Evolutionary conservation across 2,888 invertebrate genomes (phyloP).

Genomic region (Brachyptera risi): DNA sequence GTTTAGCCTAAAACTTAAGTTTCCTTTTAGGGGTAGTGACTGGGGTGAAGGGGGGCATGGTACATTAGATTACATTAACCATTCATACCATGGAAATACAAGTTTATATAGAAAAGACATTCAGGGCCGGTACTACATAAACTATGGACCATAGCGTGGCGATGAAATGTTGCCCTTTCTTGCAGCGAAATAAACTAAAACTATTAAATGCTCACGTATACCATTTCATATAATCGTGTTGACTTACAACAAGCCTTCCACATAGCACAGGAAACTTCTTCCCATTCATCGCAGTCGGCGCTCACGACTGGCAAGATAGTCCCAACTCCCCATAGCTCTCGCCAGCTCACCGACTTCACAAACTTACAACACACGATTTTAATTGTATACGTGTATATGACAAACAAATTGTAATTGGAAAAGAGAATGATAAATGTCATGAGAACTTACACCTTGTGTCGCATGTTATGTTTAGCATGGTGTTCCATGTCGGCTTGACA

Average conservation of each 20-base stretch:
- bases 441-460: too few species aligned
- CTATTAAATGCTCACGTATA: conserved; percentile 1
- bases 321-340: too few species aligned
- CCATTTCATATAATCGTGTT: neutral
- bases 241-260: neutral
- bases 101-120: conserved; percentile 8
- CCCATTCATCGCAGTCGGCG: neutral
- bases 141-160: too few species aligned
- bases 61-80: conserved; percentile 20
- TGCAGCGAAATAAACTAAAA: conserved; percentile 10
- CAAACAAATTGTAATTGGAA: too few species aligned
- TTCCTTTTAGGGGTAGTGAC: conserved; percentile 3
- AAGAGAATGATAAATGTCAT: too few species aligned
- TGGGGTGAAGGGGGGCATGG: conserved; percentile 1
- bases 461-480: too few species aligned
- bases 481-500: too few species aligned
- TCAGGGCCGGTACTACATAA: neutral
- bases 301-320: too few species aligned
- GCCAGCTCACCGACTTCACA: too few species aligned
- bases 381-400: too few species aligned
- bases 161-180: conserved; percentile 9
- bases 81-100: conserved; percentile 15
- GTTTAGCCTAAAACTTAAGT: conserved; percentile 19
- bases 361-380: too few species aligned
- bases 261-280: neutral